These are phyloP conservation scores for Polia nebulosa DNA, from an alignment of 2,888 invertebrate genomes.

Conservation along the genomic window DNA sequence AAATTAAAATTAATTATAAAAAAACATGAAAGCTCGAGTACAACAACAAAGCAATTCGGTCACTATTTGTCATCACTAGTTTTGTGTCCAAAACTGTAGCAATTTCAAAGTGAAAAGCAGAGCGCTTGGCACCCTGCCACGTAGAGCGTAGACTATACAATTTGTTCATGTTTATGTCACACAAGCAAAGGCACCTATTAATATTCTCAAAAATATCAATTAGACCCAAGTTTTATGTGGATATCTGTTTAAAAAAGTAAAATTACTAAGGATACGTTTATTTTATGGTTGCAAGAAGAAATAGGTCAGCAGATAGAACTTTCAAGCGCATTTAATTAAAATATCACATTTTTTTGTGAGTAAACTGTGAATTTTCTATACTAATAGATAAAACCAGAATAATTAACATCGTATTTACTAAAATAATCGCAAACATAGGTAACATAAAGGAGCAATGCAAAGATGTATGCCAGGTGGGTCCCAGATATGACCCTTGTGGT, in stretches of 20 bases:
- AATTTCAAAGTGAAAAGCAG: slow-evolving; percentile 52
- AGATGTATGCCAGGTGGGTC: no score
- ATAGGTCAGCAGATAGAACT: not conserved
- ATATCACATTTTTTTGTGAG: not conserved
- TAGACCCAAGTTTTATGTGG: not conserved
- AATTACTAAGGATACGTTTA: not conserved
- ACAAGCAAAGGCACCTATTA: slow-evolving; percentile 13
- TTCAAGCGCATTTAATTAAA: slow-evolving; percentile 23
- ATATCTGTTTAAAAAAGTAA: not conserved
- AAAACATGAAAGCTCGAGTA: slow-evolving; percentile 1
- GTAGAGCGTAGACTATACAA: slow-evolving; percentile 3
- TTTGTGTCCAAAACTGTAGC: slow-evolving; percentile 52
- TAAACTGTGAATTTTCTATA: not conserved
- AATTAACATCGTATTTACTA: not conserved
- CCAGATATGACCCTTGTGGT: no score
- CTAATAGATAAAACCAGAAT: not conserved
- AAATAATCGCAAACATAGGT: not conserved
- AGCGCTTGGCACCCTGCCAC: slow-evolving; percentile 47
- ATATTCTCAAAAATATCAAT: slow-evolving; percentile 6
- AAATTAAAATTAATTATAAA: not conserved
- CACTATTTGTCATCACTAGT: slow-evolving; percentile 48
- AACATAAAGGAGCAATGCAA: no score
- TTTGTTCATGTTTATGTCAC: slow-evolving; percentile 13
- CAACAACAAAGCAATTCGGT: slow-evolving; percentile 27
- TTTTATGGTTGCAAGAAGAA: slow-evolving; percentile 1